Evolutionary conservation across 2,113 vertebrate genomes (phyloP).

Genomic region (Eudorcas thomsonii): DNA sequence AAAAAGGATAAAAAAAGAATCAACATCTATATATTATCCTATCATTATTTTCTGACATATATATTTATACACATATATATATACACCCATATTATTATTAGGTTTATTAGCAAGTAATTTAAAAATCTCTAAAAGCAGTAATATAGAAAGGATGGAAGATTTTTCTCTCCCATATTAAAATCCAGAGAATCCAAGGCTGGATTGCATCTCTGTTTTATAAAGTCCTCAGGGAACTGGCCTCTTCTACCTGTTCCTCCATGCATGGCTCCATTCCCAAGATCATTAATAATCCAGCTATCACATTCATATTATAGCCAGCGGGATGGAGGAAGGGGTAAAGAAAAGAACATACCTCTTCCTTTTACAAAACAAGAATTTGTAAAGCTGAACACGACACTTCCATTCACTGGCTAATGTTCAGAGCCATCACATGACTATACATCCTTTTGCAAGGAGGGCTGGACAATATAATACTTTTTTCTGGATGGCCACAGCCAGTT

Average conservation of each 20-base stretch:
- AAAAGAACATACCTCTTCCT: background rate
- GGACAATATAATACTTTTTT: background rate
- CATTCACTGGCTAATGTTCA: background rate
- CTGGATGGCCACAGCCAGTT: background rate
- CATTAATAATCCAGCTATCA: background rate
- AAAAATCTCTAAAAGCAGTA: background rate
- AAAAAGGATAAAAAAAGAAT: background rate
- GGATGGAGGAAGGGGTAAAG: background rate
- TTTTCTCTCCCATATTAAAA: background rate
- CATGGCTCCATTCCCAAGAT: background rate
- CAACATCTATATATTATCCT: background rate
- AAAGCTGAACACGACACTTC: background rate
- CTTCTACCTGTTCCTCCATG: background rate
- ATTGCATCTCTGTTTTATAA: background rate
- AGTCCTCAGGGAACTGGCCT: background rate
- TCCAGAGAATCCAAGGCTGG: background rate
- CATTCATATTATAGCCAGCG: background rate
- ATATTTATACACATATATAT: background rate
- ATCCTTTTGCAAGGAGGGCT: background rate
- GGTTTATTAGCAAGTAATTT: background rate
- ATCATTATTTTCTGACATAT: background rate
- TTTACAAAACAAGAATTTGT: background rate
- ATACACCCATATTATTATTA: background rate
- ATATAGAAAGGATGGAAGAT: background rate
- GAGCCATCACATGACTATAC: background rate